Conservation (phyloP, 2,113 vertebrate genomes). For the Bos javanicus region DNA sequence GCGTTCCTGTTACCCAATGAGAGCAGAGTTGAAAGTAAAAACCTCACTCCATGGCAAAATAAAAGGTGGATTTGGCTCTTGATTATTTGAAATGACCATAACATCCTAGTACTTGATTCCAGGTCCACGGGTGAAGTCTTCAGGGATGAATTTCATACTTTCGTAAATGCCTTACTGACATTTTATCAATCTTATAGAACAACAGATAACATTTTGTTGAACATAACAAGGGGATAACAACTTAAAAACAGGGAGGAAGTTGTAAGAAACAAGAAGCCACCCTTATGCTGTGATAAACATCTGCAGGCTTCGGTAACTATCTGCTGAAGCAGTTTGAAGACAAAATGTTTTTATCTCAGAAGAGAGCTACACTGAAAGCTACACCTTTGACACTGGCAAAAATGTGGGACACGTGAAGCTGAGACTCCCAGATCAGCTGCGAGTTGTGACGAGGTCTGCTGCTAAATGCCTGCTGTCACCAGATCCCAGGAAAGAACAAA, state of each 20-base stretch:
- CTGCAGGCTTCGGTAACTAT: not conserved
- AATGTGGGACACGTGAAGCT: not conserved
- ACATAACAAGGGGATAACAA: not conserved
- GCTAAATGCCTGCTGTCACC: not conserved
- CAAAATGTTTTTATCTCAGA: not conserved
- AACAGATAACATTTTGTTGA: slow-evolving; percentile 7
- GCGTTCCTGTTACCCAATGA: not conserved
- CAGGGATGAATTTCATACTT: not conserved
- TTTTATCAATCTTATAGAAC: not conserved
- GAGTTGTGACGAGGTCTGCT: not conserved
- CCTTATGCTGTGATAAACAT: slow-evolving; percentile 27
- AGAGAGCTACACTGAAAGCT: not conserved
- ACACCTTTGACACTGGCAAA: not conserved
- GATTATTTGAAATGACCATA: not conserved
- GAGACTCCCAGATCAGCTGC: not conserved
- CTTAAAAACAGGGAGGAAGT: not conserved
- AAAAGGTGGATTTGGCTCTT: not conserved
- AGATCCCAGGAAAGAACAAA: not conserved
- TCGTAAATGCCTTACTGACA: not conserved
- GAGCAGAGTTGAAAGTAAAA: not conserved
- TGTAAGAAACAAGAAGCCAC: not conserved
- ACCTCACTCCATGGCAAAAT: not conserved
- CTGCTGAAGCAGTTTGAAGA: not conserved
- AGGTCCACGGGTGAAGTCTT: not conserved
- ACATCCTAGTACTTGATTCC: not conserved